Evolutionary conservation across 2,113 vertebrate genomes (phyloP), one percentile per base, ranked within the genome.

Genomic region (Centrocercus urophasianus): DNA sequence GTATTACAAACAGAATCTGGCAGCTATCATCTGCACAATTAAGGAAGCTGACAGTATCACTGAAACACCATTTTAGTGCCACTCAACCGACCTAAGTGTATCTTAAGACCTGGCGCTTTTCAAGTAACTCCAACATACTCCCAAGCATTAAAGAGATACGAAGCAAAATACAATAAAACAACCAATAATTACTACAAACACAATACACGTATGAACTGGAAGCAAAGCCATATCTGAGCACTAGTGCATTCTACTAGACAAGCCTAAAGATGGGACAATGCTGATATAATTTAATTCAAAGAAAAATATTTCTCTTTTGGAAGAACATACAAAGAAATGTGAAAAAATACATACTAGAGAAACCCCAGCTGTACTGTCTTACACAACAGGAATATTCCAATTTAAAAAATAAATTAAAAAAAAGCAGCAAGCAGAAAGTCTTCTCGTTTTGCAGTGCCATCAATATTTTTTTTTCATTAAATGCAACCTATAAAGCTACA

Each of bases 21-120:
- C 30, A 67, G 32, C 25, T 69, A 12, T 47, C 30, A 14, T 59
- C 69, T 63, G 61, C 28, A 18, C 48, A 42, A 83, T 34, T 45
- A 90, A 90, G 56, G n/a, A 93, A 90, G 40, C 56, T 71, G 82
- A 57, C 94, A 88, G 67, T 24, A 54, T 40, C 79, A 88, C 40
- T 18, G 63, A 85, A 71, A 75, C 65, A 60, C 60, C 66, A 52
- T 79, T 65, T 79, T 80, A 85, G n/a, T 54, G 32, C 4, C 2
- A 77, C 6, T 16, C 72, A 89, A 54, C 25, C 87, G 60, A 64
- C 11, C 10, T 20, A 48, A 27, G 43, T 70, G 60, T 70, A 3
- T 82, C 86, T 76, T 71, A 87, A 61, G 59, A 83, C n/a, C 40
- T 27, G 40, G 77, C 69, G 36, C 36, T 83, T 70, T 77, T 76